Percentiles rank a stretch among this genome's conserved stretches.
phyloP scores from a whole-genome alignment of 1,140 invertebrate genomes.

The Hylyphantes graminicola region DNA sequence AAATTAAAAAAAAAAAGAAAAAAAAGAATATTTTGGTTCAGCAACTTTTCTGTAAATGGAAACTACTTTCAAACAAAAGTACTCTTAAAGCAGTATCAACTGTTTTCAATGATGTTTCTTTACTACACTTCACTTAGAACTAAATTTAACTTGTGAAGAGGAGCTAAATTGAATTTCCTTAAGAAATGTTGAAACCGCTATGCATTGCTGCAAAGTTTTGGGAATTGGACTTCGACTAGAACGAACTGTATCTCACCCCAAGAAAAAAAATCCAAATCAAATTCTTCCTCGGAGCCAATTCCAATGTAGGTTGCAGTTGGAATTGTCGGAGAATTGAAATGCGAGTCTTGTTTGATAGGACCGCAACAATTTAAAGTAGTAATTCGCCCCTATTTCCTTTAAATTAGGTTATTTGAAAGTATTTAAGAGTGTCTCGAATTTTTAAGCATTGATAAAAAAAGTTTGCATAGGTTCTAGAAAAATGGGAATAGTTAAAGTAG shows the following conservation, averaged over 20 bases:
- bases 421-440: neutral
- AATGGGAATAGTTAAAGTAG: no score
- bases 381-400: neutral
- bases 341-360: neutral
- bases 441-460: neutral
- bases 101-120: neutral
- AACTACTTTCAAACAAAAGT: no score
- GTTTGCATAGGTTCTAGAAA: no score
- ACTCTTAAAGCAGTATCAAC: neutral
- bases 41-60: no score
- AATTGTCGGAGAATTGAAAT: slow-evolving; percentile 25
- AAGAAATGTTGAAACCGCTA: slow-evolving; percentile 3
- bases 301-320: slow-evolving; percentile 16
- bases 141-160: slow-evolving; percentile 17
- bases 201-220: slow-evolving; percentile 18
- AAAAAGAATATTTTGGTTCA: no score
- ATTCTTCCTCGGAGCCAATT: slow-evolving; percentile 24
- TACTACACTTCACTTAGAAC: neutral
- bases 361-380: no score
- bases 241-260: slow-evolving; percentile 18
- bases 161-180: slow-evolving; percentile 19
- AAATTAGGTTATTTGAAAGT: neutral
- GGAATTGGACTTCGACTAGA: slow-evolving; percentile 7
- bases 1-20: no score
- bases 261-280: slow-evolving; percentile 40